These are phyloP conservation scores for Heterodera carotae DNA, from an alignment of 1,140 invertebrate genomes.

Conservation along the genomic window DNA sequence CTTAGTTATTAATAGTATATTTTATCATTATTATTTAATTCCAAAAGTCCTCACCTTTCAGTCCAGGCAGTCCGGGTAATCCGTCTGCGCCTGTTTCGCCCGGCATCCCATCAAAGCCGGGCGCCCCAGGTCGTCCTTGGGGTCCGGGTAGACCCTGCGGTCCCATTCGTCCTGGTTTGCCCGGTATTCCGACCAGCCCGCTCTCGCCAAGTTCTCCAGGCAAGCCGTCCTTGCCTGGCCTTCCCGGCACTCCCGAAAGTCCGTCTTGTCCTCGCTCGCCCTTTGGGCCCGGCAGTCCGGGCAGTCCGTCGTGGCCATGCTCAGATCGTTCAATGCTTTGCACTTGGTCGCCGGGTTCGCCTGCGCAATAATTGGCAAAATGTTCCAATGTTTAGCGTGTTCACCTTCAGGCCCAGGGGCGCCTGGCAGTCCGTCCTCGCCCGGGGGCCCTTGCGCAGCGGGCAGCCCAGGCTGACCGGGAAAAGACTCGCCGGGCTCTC, in stretches of 20 bases:
- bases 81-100: conserved; percentile 65
- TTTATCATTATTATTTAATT: too few relatives aligned
- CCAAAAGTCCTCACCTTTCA: conserved; percentile 32
- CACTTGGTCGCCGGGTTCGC: conserved; percentile 14
- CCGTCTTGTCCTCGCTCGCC: conserved; percentile 25
- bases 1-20: neutral
- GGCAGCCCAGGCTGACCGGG: conserved; percentile 31
- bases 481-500: conserved; percentile 37
- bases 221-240: conserved; percentile 32
- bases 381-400: neutral
- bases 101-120: conserved; percentile 47
- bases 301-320: conserved; percentile 45
- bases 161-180: conserved; percentile 56
- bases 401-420: conserved; percentile 24
- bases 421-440: conserved; percentile 34
- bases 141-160: conserved; percentile 28
- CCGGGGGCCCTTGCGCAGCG: conserved; percentile 20
- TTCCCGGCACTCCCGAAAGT: conserved; percentile 37
- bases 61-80: conserved; percentile 43
- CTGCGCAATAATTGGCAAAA: conserved; percentile 5
- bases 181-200: conserved; percentile 45
- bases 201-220: conserved; percentile 32
- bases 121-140: conserved; percentile 40
- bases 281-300: conserved; percentile 32
- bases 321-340: conserved; percentile 12